phyloP scores from a whole-genome alignment of 1,140 invertebrate species.

The Leptestheria dahalacensis region DNA sequence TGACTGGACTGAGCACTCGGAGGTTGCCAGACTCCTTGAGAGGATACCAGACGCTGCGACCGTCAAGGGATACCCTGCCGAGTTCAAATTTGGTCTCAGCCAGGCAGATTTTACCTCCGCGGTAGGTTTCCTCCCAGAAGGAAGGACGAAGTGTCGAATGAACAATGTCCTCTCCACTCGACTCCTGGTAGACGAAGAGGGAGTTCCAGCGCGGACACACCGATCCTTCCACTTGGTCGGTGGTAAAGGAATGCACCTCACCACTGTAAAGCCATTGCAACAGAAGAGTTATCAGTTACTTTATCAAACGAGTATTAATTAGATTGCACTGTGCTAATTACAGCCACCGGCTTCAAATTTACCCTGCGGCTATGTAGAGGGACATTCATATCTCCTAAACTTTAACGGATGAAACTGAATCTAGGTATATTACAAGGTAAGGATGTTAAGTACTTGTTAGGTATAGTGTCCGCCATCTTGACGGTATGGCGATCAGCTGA shows the following conservation, averaged over 20 bases:
- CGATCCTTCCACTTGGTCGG: slow-evolving; percentile 61
- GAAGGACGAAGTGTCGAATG: slow-evolving; percentile 67
- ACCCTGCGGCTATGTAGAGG: too few species aligned
- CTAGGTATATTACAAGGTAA: too few species aligned
- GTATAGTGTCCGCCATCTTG: too few species aligned
- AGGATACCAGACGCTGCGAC: not conserved
- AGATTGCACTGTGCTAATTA: too few species aligned
- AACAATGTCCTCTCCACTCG: slow-evolving; percentile 57
- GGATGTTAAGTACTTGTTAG: too few species aligned
- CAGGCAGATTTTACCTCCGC: slow-evolving; percentile 44
- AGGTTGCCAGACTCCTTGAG: not conserved
- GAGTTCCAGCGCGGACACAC: slow-evolving; percentile 81
- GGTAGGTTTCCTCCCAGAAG: slow-evolving; percentile 67
- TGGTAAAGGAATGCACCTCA: slow-evolving; percentile 42
- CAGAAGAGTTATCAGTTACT: not conserved
- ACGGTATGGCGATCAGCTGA: too few species aligned
- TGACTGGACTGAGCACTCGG: too few species aligned
- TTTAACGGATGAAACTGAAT: too few species aligned
- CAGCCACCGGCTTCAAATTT: too few species aligned
- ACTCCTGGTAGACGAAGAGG: slow-evolving; percentile 60
- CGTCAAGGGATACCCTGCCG: not conserved
- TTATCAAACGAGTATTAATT: not conserved
- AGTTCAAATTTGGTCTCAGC: not conserved
- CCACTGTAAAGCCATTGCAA: slow-evolving; percentile 33
- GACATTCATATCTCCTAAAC: too few species aligned